Evolutionary conservation across 2,888 invertebrate species (phyloP).

Genomic region (Celastrina argiolus): DNA sequence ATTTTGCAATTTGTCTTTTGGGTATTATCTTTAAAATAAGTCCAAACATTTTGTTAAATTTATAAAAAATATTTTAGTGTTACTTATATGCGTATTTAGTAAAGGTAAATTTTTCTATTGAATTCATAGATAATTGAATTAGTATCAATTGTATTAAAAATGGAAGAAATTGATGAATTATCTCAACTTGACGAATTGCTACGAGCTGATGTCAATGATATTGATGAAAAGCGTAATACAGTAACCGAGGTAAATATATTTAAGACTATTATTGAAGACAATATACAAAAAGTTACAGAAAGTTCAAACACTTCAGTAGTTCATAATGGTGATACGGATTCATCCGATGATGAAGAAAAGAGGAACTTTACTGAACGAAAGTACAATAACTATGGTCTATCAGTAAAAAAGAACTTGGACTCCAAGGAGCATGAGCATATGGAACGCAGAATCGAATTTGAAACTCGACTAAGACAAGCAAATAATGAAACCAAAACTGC

Average conservation of each 20-base stretch:
- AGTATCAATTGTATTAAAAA: conserved; percentile 27
- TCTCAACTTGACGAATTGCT: conserved; percentile 65
- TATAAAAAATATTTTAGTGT: too few relatives aligned
- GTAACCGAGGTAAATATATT: conserved; percentile 61
- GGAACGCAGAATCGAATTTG: conserved; percentile 60
- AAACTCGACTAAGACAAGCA: conserved; percentile 60
- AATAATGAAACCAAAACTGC: conserved; percentile 57
- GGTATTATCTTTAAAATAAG: too few relatives aligned
- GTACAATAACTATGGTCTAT: conserved; percentile 84
- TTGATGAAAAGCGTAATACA: conserved; percentile 30
- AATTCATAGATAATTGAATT: too few relatives aligned
- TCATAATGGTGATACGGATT: conserved; percentile 82
- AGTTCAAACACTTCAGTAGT: conserved; percentile 49
- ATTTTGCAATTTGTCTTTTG: too few relatives aligned
- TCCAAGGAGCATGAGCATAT: conserved; percentile 57
- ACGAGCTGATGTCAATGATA: conserved; percentile 53
- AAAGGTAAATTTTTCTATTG: too few relatives aligned
- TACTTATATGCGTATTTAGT: too few relatives aligned
- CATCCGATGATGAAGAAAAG: conserved; percentile 89
- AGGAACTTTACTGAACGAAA: conserved; percentile 84
- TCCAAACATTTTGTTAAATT: too few relatives aligned
- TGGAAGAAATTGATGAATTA: conserved; percentile 60
- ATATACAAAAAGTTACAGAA: conserved; percentile 22
- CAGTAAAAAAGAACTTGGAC: conserved; percentile 80
- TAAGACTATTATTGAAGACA: conserved; percentile 35